A percentile compares a stretch with the other conserved stretches of the same genome.
Conservation (phyloP, 2,113 vertebrate genomes). For the Caloenas nicobarica region DNA sequence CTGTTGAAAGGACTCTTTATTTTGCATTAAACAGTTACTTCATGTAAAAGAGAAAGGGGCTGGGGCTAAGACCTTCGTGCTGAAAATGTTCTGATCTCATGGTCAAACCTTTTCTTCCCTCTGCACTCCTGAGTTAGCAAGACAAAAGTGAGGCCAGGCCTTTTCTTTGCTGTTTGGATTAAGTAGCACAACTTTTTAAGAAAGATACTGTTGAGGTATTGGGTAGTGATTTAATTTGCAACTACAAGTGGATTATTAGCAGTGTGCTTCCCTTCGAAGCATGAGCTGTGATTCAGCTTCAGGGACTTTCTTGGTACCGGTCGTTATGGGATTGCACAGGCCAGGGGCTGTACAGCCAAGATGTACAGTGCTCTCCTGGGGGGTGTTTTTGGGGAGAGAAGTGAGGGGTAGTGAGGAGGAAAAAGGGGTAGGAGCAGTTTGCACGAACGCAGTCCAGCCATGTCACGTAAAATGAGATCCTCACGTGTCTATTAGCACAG, state of each 20-base stretch:
- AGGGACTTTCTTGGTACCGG: neutral
- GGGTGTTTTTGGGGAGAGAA: neutral
- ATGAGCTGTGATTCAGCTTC: neutral
- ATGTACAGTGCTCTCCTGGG: neutral
- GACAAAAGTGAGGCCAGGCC: neutral
- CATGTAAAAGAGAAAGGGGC: neutral
- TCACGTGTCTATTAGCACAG: neutral
- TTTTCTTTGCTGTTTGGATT: neutral
- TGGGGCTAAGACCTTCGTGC: neutral
- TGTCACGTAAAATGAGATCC: neutral
- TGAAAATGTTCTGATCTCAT: neutral
- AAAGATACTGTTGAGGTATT: neutral
- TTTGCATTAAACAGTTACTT: constrained; percentile 17
- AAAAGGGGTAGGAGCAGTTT: neutral
- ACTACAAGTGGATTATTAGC: neutral
- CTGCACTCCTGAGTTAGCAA: neutral
- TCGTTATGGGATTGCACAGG: neutral
- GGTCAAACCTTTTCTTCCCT: neutral
- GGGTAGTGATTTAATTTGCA: neutral
- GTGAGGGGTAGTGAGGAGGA: neutral
- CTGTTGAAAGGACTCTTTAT: constrained; percentile 32
- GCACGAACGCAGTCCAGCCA: neutral
- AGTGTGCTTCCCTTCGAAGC: neutral
- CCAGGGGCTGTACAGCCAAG: neutral
- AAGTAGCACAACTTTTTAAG: neutral